A percentile compares a stretch with the other conserved stretches of the same genome.
Evolutionary conservation across 2,888 invertebrate species (phyloP).

Genomic region (Drosophila meridiana): DNA sequence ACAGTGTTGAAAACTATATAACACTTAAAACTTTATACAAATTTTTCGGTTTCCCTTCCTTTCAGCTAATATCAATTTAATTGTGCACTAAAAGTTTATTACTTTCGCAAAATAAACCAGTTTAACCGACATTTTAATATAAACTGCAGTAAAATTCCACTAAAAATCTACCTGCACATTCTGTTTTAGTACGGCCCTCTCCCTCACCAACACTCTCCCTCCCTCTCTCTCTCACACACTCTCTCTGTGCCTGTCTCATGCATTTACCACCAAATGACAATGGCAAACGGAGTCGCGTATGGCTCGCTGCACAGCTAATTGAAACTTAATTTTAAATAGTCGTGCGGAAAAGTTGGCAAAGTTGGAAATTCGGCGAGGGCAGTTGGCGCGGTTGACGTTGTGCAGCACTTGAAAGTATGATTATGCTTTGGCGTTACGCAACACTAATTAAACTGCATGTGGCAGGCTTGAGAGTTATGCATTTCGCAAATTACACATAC

Average conservation of each 20-base stretch:
- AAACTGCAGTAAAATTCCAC: not conserved
- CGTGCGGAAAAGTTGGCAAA: slow-evolving; percentile 18
- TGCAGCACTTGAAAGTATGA: slow-evolving; percentile 7
- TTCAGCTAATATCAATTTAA: not conserved
- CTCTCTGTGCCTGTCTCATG: not conserved
- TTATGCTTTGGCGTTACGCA: slow-evolving; percentile 27
- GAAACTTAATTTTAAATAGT: slow-evolving; percentile 50
- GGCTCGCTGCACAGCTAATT: slow-evolving; percentile 52
- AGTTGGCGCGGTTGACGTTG: slow-evolving; percentile 1
- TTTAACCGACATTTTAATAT: slow-evolving; percentile 1
- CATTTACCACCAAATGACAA: not conserved
- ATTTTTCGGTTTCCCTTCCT: no score
- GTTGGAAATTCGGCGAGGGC: slow-evolving; percentile 1
- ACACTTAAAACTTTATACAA: not conserved
- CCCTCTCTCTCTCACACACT: not conserved
- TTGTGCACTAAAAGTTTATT: slow-evolving; percentile 3
- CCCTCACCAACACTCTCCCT: not conserved
- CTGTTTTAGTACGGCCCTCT: not conserved
- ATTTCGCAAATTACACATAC: slow-evolving; percentile 41
- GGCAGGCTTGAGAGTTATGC: slow-evolving; percentile 39
- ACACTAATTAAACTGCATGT: slow-evolving; percentile 61
- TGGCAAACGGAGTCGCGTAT: not conserved
- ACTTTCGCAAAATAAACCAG: not conserved
- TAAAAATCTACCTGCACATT: not conserved
- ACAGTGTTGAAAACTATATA: not conserved